Percentiles rank a stretch among this genome's conserved stretches.
phyloP scores from a whole-genome alignment of 1,140 invertebrate genomes.

The Sitobion miscanthi region DNA sequence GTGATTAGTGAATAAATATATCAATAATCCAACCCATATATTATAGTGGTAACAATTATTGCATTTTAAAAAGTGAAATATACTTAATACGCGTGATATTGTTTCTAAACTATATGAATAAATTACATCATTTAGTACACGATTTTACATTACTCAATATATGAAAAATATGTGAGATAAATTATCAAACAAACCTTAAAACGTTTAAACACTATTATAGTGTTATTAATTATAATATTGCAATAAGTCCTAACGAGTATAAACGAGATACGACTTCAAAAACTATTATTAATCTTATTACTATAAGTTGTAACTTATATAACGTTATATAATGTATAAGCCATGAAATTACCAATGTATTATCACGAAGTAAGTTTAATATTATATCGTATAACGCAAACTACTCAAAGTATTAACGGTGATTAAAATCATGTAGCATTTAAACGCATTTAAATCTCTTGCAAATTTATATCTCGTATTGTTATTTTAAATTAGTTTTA shows the following conservation, averaged over 20 bases:
- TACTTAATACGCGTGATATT: not conserved
- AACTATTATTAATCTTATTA: slow-evolving; percentile 14
- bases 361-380: not conserved
- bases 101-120: not conserved
- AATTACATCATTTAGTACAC: not conserved
- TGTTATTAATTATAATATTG: not conserved
- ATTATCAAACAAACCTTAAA: not conserved
- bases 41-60: not conserved
- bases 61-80: not conserved
- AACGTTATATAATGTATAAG: not conserved
- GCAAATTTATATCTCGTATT: not conserved
- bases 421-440: not conserved
- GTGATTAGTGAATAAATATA: not conserved
- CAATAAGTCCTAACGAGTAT: not conserved
- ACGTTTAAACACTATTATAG: not conserved
- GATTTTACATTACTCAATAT: not conserved
- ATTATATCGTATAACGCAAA: not conserved
- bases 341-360: not conserved
- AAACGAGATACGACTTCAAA: not conserved
- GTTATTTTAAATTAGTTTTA: not conserved
- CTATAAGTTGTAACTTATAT: not conserved
- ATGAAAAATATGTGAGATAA: not conserved
- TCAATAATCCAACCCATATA: not conserved
- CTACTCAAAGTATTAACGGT: not conserved
- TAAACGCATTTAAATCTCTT: not conserved